A percentile compares a stretch with the other conserved stretches of the same genome.
Conservation (phyloP, 30 jellyfish, hydroid and myxozoan species). For the Cassiopea andromeda region DNA sequence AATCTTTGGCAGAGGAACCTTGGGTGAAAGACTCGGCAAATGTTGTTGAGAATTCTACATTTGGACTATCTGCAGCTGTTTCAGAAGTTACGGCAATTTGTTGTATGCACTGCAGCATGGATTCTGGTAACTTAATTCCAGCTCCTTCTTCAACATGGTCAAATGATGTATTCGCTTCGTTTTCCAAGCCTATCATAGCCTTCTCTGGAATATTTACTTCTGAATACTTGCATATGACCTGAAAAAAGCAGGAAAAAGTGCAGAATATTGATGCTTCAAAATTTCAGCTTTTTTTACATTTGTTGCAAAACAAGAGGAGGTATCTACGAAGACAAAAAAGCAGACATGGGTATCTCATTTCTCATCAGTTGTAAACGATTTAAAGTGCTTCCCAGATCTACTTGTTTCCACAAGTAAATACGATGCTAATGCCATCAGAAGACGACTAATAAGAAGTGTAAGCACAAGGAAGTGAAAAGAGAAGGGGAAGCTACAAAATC, state of each 20-base stretch:
- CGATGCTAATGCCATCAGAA: too few relatives aligned
- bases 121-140: constrained; percentile 1
- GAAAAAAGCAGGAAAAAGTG: not conserved
- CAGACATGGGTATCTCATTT: too few relatives aligned
- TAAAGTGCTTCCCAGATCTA: too few relatives aligned
- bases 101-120: constrained; percentile 19
- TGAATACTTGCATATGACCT: constrained; percentile 41
- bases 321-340: too few relatives aligned
- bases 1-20: not conserved
- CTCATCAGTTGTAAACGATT: too few relatives aligned
- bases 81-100: not conserved
- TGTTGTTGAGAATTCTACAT: constrained; percentile 37
- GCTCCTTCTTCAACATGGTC: constrained; percentile 5
- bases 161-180: not conserved
- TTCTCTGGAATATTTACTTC: constrained; percentile 24
- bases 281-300: too few relatives aligned
- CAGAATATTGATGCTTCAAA: too few relatives aligned
- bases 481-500: too few relatives aligned
- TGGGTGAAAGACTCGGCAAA: constrained; percentile 45
- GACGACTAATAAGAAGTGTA: too few relatives aligned
- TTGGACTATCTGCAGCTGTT: not conserved
- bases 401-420: too few relatives aligned
- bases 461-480: too few relatives aligned
- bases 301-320: too few relatives aligned
- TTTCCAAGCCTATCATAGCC: not conserved